Conservation (phyloP, 2,888 invertebrate species). For the Lithophane semibrunnea region DNA sequence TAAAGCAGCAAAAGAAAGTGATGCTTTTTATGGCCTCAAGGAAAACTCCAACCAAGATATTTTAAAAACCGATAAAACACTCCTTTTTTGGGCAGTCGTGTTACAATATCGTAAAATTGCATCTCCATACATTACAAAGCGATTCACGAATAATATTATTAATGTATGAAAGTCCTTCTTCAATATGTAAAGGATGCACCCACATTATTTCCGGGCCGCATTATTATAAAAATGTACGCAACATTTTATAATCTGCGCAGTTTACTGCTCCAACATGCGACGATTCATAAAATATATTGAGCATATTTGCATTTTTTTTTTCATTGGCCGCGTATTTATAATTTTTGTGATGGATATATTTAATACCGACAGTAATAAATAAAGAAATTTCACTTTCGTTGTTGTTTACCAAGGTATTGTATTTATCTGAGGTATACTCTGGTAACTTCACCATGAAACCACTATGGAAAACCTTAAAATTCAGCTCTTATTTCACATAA, state of each 20-base stretch:
- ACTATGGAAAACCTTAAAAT: neutral
- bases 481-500: neutral
- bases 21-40: neutral
- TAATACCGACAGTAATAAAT: neutral
- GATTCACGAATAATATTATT: slow-evolving; percentile 16
- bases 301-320: slow-evolving; percentile 25
- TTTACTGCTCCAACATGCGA: slow-evolving; percentile 11
- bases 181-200: slow-evolving; percentile 39
- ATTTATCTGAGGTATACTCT: neutral
- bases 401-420: neutral
- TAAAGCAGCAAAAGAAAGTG: slow-evolving; percentile 11
- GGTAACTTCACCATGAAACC: too few relatives aligned
- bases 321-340: neutral
- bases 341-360: neutral
- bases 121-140: slow-evolving; percentile 12
- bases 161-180: slow-evolving; percentile 29
- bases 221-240: slow-evolving; percentile 32
- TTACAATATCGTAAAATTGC: slow-evolving; percentile 38
- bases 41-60: neutral
- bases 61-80: slow-evolving; percentile 6
- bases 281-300: slow-evolving; percentile 35
- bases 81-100: slow-evolving; percentile 1
- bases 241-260: slow-evolving; percentile 30
- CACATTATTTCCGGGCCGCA: slow-evolving; percentile 26
- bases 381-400: neutral